Evolutionary conservation across 1,140 invertebrate genomes (phyloP), one percentile per base, ranked within the genome.

Genomic region (Drosophila pruinosa): DNA sequence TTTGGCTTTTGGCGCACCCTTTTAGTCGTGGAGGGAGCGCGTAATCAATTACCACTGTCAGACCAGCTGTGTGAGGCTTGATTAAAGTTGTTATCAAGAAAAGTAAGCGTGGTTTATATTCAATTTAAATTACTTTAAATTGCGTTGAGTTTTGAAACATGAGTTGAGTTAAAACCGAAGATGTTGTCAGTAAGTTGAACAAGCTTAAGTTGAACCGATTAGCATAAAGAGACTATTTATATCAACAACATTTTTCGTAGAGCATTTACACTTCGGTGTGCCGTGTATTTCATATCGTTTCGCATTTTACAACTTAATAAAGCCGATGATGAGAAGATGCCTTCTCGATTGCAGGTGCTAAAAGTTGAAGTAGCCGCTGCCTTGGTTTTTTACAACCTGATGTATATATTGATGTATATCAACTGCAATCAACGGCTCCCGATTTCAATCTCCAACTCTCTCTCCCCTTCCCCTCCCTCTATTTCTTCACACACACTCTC

Each of bases 311-410:
- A 63, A 68, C 71, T 73, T 73, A 73, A 65, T 73, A 69, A 56
- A 73, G 31, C n/a, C 38, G 26, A 43, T 47, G 43, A 34, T 54
- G 38, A 41, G 48, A 38, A 57, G 59, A 64, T 58, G 54, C 41
- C 50, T 53, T 34, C 38, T 59, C 72, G 68, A 71, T 75, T 72
- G 72, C 72, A 75, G 72, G 72, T 75, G 68, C 68, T 65, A 75
- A 75, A 48, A 59, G 61, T 43, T 65, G 68, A 24, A 52, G 59
- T 61, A 56, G 62, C 36, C 19, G 28, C n/a, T 72, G 50, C 64
- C 36, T 53, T 52, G 21, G 36, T 48, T 50, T 70, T 70, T 70
- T 70, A 70, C 68, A 57, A 21, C 45, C 68, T 58, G 68, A 14
- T 47, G 59, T 56, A 63, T 41, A 56, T 65, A 65, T 64, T 57